Conservation (phyloP, 2,888 invertebrate species). For the Molanna angustata region DNA sequence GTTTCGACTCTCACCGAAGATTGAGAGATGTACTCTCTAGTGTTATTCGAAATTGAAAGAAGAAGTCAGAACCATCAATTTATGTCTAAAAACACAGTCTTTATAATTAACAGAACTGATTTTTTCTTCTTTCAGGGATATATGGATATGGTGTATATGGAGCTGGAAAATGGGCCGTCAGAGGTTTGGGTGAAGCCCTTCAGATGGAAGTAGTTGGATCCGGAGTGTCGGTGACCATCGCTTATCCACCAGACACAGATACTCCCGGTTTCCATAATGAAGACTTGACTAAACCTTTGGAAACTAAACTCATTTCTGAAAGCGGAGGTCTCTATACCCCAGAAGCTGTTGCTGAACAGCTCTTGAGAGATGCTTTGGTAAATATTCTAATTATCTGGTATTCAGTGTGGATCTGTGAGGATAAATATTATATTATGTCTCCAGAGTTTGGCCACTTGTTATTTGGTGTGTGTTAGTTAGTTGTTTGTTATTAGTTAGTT, state of each 20-base stretch:
- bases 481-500: too few relatives aligned
- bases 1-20: too few relatives aligned
- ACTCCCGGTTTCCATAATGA: slow-evolving; percentile 94
- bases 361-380: slow-evolving; percentile 81
- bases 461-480: too few relatives aligned
- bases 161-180: slow-evolving; percentile 90
- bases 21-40: too few relatives aligned
- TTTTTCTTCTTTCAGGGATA: slow-evolving; percentile 59
- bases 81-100: too few relatives aligned
- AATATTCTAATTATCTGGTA: slow-evolving; percentile 20
- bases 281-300: slow-evolving; percentile 80
- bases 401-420: too few relatives aligned
- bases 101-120: background rate
- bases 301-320: slow-evolving; percentile 83
- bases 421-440: too few relatives aligned
- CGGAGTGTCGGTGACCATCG: slow-evolving; percentile 78
- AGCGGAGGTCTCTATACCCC: slow-evolving; percentile 74
- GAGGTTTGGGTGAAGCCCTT: slow-evolving; percentile 93
- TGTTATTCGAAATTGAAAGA: too few relatives aligned
- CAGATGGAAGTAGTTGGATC: slow-evolving; percentile 88
- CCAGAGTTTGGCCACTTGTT: too few relatives aligned
- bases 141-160: slow-evolving; percentile 93
- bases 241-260: slow-evolving; percentile 94
- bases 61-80: too few relatives aligned
- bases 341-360: slow-evolving; percentile 72